Evolutionary conservation across 2,888 invertebrate genomes (phyloP).

Genomic region (Coronaproctus castanopsis): DNA sequence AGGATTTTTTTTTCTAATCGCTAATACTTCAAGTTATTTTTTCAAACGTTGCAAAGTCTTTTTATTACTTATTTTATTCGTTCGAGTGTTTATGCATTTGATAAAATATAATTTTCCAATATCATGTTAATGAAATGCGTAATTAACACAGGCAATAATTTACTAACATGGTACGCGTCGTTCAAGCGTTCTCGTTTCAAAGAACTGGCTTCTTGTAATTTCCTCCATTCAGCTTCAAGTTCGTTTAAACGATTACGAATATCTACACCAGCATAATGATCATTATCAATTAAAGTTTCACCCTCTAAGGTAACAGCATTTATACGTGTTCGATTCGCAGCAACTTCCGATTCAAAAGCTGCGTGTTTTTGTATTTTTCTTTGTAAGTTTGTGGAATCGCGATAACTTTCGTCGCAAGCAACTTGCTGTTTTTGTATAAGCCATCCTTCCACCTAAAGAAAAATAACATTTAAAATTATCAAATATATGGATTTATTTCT

Average conservation of each 20-base stretch:
- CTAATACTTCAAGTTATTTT: too few species aligned
- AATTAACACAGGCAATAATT: background rate
- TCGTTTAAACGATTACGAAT: slow-evolving; percentile 65
- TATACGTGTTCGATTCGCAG: slow-evolving; percentile 70
- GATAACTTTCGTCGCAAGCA: slow-evolving; percentile 79
- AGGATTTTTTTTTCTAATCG: too few species aligned
- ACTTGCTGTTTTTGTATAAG: slow-evolving; percentile 80
- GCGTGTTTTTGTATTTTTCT: slow-evolving; percentile 89
- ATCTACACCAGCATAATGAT: slow-evolving; percentile 76
- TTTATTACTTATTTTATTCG: too few species aligned
- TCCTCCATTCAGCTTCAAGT: slow-evolving; percentile 68
- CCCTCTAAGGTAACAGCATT: slow-evolving; percentile 64
- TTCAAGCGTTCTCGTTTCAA: slow-evolving; percentile 65
- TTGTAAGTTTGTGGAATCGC: slow-evolving; percentile 90
- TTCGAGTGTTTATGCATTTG: too few species aligned
- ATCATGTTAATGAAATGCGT: too few species aligned
- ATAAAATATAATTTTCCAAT: too few species aligned
- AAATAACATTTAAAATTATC: background rate
- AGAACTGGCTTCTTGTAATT: slow-evolving; percentile 58
- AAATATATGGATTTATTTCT: background rate
- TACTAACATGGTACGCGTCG: slow-evolving; percentile 50
- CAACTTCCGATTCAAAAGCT: slow-evolving; percentile 85
- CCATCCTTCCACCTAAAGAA: slow-evolving; percentile 55
- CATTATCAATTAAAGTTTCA: slow-evolving; percentile 43
- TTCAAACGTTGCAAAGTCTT: too few species aligned